Base-by-base conservation (phyloP, 2,888 invertebrate genomes). In the Idaea biselata region DNA sequence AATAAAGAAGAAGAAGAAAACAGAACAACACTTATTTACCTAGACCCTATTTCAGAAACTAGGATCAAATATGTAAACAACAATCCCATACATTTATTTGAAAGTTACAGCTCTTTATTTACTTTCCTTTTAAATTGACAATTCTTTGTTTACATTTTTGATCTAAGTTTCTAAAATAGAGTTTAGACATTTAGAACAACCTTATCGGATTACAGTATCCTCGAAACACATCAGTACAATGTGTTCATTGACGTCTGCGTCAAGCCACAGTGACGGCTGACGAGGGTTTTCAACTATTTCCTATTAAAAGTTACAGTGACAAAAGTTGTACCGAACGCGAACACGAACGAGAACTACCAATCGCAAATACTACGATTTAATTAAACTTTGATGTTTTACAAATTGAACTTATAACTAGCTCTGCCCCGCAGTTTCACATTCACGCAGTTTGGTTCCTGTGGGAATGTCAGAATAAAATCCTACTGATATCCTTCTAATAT, bases 261-360 rank as follows among this genome's bases (percentile, higher is more conserved):
- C 59, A 70, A 76, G 74, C 74, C 75, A 74, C 71, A 63, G 63
- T 61, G 72, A 72, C 74, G 63, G n/a, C 25, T 80, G 81, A 81
- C 77, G 71, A 81, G 81, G 81, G 81, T 81, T 58, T n/a, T 11
- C 68, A 64, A 62, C 60, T 68, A 61, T 54, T 67, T 55, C 69
- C 77, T 76, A 81, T 81, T 80, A 81, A 78, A 81, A 81, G 74
- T 81, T 81, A 77, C 75, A 75, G 72, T 75, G 75, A 78, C 77
- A 77, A 79, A 58, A 62, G 63, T 63, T 63, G 14, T 14, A 14
- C 44, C 14, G 44, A 44, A 44, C 44, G 8, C 8, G 8, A 44
- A 44, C 44, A 6, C 14, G 44, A 44, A 44, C 44, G 8, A 7
- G 8, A 44, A 44, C 44, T 44, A 44, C 44, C 8, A 44, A 14